Conservation (phyloP, 2,113 vertebrate genomes). For the Barnardius zonarius region DNA sequence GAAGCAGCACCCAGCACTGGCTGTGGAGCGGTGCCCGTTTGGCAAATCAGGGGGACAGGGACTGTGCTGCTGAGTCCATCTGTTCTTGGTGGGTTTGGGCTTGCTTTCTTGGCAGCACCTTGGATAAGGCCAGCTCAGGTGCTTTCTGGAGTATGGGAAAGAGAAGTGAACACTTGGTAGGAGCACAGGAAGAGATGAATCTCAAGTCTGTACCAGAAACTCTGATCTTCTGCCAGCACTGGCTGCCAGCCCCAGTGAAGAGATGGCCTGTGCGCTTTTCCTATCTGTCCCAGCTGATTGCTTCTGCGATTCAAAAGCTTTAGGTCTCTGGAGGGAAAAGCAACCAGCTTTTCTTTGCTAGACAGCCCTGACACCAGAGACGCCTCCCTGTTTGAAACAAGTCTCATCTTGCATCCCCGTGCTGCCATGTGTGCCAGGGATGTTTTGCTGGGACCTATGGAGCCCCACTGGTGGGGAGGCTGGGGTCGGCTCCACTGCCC, state of each 20-base stretch:
- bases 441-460: not conserved
- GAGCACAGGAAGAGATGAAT: not conserved
- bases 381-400: not conserved
- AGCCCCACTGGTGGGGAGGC: not conserved
- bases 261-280: not conserved
- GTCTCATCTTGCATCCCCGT: rapidly evolving
- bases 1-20: not conserved
- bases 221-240: not conserved
- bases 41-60: not conserved
- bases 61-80: not conserved
- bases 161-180: not conserved
- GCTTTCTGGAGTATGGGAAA: not conserved
- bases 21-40: not conserved
- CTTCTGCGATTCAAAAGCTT: not conserved
- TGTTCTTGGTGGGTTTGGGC: not conserved
- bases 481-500: not conserved
- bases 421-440: not conserved
- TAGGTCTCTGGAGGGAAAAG: not conserved
- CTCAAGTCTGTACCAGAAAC: not conserved
- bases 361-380: not conserved
- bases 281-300: not conserved
- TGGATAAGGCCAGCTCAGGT: not conserved
- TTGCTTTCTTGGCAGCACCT: not conserved
- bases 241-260: not conserved
- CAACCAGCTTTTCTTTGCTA: not conserved